phyloP scores from a whole-genome alignment of 2,113 vertebrate species.

The Chitala chitala region DNA sequence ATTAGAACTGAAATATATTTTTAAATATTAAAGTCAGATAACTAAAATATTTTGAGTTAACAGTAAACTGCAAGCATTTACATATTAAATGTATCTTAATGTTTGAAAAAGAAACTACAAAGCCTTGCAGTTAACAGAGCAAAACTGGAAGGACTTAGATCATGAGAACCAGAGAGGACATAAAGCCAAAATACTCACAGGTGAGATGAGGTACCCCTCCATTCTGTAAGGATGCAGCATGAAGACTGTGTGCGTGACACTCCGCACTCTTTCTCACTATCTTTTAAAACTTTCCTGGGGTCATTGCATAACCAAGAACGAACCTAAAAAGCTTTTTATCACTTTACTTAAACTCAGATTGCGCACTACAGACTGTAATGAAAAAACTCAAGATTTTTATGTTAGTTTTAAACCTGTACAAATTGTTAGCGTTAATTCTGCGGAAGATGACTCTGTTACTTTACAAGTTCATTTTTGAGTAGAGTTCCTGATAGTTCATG shows the following conservation, averaged over 20 bases:
- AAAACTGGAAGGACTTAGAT: background rate
- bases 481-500: slow-evolving; percentile 58
- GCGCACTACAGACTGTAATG: slow-evolving; percentile 29
- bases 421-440: slow-evolving; percentile 38
- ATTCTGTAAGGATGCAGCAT: slow-evolving; percentile 74
- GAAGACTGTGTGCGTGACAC: slow-evolving; percentile 54
- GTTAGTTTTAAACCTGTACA: slow-evolving; percentile 30
- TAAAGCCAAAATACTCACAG: slow-evolving; percentile 58
- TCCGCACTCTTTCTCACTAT: slow-evolving; percentile 55
- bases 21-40: no score
- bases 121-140: background rate
- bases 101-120: background rate
- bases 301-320: slow-evolving; percentile 71
- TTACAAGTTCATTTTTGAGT: slow-evolving; percentile 52
- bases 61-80: no score
- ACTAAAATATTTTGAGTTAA: no score
- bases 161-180: background rate
- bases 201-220: slow-evolving; percentile 71
- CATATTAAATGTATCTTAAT: no score
- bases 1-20: no score
- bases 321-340: slow-evolving; percentile 45
- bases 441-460: slow-evolving; percentile 47
- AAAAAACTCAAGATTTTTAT: slow-evolving; percentile 19
- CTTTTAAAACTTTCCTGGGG: slow-evolving; percentile 69
- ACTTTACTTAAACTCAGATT: slow-evolving; percentile 34